Evolutionary conservation across 2,888 invertebrate genomes (phyloP).

Genomic region (Spisula solida): DNA sequence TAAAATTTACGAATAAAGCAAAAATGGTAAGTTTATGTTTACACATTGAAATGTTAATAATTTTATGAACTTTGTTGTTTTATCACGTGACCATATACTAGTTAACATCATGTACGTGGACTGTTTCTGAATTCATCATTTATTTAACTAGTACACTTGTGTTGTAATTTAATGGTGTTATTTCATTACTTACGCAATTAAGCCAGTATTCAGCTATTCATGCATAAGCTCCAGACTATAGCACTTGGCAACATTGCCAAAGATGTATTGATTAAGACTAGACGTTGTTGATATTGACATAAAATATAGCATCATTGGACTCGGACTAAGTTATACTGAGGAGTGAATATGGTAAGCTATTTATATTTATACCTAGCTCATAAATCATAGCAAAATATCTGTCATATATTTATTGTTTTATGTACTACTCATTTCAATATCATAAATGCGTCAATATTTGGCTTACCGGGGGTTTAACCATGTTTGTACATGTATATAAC

Average conservation of each 20-base stretch:
- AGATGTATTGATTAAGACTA: not conserved
- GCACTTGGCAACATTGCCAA: conserved; percentile 13
- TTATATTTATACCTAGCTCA: not conserved
- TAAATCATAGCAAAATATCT: too few relatives aligned
- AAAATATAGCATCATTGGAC: not conserved
- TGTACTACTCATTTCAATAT: too few relatives aligned
- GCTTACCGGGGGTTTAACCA: too few relatives aligned
- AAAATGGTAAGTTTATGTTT: conserved; percentile 4
- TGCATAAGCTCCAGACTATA: not conserved
- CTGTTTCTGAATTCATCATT: not conserved
- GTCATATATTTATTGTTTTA: too few relatives aligned
- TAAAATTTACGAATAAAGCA: not conserved
- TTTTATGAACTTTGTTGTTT: not conserved
- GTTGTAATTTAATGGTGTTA: not conserved
- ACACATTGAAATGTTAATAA: not conserved
- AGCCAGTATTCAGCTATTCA: not conserved
- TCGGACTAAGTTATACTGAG: not conserved
- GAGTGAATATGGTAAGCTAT: not conserved
- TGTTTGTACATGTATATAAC: too few relatives aligned
- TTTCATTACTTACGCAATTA: not conserved
- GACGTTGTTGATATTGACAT: not conserved
- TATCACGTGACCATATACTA: not conserved
- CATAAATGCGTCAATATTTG: too few relatives aligned
- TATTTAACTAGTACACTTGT: not conserved
- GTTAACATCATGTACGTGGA: not conserved